Conservation (phyloP, 2,797 vertebrate genomes). For the Tenualosa ilisha region DNA sequence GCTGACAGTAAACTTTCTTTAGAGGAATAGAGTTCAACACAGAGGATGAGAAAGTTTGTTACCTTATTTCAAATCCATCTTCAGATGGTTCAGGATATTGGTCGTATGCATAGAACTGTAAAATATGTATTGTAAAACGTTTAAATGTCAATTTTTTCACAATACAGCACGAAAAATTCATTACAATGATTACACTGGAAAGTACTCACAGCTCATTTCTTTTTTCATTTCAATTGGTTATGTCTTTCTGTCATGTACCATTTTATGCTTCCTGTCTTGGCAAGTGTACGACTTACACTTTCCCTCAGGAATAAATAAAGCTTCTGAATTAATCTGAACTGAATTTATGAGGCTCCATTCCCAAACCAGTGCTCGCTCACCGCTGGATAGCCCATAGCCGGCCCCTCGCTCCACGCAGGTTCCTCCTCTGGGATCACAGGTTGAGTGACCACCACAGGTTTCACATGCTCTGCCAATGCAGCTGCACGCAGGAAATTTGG, state of each 20-base stretch:
- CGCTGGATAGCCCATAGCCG: constrained; percentile 34
- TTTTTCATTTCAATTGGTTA: too few species aligned
- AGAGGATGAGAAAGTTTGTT: neutral
- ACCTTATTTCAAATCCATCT: constrained; percentile 8
- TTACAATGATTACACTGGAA: too few species aligned
- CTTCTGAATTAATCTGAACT: too few species aligned
- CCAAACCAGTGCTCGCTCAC: constrained; percentile 19
- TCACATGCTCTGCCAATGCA: constrained; percentile 89
- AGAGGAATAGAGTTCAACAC: neutral
- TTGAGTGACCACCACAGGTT: constrained; percentile 84
- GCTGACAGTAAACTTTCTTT: neutral
- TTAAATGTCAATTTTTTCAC: too few species aligned
- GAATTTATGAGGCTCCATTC: neutral
- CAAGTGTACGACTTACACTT: too few species aligned
- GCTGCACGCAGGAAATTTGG: constrained; percentile 96
- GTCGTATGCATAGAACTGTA: constrained; percentile 47
- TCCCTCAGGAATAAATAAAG: too few species aligned
- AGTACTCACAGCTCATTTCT: too few species aligned
- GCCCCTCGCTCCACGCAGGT: constrained; percentile 55
- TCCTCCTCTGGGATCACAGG: constrained; percentile 61
- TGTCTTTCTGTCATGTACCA: too few species aligned
- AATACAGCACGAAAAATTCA: neutral
- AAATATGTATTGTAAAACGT: neutral
- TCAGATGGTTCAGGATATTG: constrained; percentile 29
- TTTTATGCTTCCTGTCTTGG: too few species aligned